These are phyloP conservation scores for Harpalus rubripes DNA, from an alignment of 2,888 invertebrate genomes.

Conservation along the genomic window DNA sequence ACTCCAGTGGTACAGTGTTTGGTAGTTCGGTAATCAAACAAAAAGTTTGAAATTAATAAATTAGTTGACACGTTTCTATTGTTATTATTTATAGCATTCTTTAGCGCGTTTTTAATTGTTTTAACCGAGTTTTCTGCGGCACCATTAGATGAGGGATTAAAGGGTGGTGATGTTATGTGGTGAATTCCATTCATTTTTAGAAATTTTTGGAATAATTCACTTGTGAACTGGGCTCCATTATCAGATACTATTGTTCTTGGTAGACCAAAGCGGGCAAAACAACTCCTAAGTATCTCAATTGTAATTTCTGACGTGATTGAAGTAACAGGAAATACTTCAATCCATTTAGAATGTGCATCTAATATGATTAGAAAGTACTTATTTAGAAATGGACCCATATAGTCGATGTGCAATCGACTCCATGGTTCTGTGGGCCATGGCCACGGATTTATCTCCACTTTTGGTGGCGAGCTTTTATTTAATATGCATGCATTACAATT, in stretches of 20 bases:
- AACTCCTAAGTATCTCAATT: slow-evolving; percentile 56
- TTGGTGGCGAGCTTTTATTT: slow-evolving; percentile 58
- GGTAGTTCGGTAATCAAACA: slow-evolving; percentile 68
- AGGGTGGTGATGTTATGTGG: slow-evolving; percentile 67
- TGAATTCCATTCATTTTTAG: slow-evolving; percentile 66
- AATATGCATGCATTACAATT: slow-evolving; percentile 65
- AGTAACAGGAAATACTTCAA: slow-evolving; percentile 56
- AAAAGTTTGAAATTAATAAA: slow-evolving; percentile 63
- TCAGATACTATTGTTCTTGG: slow-evolving; percentile 68
- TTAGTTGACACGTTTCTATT: slow-evolving; percentile 60
- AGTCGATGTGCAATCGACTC: slow-evolving; percentile 69
- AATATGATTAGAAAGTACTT: slow-evolving; percentile 60
- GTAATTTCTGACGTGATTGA: slow-evolving; percentile 54
- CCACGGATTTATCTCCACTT: slow-evolving; percentile 66
- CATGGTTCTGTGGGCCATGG: slow-evolving; percentile 68
- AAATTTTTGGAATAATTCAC: slow-evolving; percentile 68
- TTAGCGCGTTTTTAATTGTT: slow-evolving; percentile 68
- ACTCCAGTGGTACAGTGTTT: slow-evolving; percentile 67
- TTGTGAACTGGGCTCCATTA: slow-evolving; percentile 68
- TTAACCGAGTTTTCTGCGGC: slow-evolving; percentile 69
- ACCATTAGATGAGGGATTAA: too few species aligned
- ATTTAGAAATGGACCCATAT: slow-evolving; percentile 67
- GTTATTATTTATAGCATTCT: slow-evolving; percentile 62
- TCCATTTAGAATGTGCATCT: slow-evolving; percentile 64
- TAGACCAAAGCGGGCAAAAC: slow-evolving; percentile 67